phyloP scores from a whole-genome alignment of 2,797 vertebrate species.

The Oreochromis mossambicus region DNA sequence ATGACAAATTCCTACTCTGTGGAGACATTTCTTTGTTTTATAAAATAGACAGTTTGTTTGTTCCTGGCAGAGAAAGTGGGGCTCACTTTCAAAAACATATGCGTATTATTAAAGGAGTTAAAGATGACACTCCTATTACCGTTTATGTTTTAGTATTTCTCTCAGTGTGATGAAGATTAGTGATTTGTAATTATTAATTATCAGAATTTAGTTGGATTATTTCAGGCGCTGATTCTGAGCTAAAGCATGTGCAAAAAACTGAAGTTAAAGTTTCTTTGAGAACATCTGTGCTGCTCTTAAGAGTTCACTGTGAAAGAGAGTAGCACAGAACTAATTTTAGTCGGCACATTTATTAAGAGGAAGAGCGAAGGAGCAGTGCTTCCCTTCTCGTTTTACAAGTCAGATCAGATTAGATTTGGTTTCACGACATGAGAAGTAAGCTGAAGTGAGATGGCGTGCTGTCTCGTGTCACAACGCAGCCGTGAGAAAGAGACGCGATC shows the following conservation, averaged over 20 bases:
- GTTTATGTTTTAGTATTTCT: neutral
- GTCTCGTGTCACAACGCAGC: constrained; percentile 32
- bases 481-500: constrained; percentile 10
- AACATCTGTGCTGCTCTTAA: neutral
- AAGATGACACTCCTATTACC: neutral
- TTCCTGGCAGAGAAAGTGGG: neutral
- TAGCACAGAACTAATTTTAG: neutral
- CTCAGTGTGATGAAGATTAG: neutral
- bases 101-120: neutral
- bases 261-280: neutral
- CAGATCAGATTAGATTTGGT: constrained; percentile 8
- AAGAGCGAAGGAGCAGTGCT: neutral
- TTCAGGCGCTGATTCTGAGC: neutral
- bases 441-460: constrained; percentile 23
- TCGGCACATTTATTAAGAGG: neutral
- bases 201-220: neutral
- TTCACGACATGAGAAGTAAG: constrained; percentile 17
- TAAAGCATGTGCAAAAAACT: neutral
- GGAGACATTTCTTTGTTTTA: neutral
- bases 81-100: neutral
- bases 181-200: neutral
- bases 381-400: neutral
- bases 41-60: neutral
- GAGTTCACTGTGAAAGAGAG: neutral
- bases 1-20: neutral